phyloP scores from a whole-genome alignment of 2,888 invertebrate species.

The Pocota personata region DNA sequence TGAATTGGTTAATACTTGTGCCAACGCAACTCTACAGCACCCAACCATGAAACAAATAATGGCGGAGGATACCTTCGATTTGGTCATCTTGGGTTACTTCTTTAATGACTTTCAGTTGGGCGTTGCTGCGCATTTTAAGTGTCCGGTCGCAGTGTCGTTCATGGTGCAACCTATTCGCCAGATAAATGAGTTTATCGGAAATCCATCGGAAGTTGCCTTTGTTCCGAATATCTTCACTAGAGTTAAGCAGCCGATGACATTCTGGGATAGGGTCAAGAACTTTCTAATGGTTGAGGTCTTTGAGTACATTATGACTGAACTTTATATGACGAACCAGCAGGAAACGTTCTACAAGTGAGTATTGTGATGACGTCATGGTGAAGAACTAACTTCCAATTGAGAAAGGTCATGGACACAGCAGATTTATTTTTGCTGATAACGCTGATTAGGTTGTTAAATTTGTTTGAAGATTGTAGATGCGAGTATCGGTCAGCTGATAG shows the following conservation, averaged over 20 bases:
- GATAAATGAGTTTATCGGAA: constrained; percentile 76
- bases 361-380: not conserved
- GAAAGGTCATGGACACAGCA: not conserved
- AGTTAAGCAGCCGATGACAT: not conserved
- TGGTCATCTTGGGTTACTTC: constrained; percentile 78
- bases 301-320: not conserved
- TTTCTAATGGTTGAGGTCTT: constrained; percentile 19
- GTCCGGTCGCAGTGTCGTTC: constrained; percentile 78
- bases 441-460: not conserved
- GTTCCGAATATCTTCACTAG: constrained; percentile 76
- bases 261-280: constrained; percentile 39
- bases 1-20: constrained; percentile 33
- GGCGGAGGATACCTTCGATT: constrained; percentile 76
- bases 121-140: constrained; percentile 78
- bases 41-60: constrained; percentile 74
- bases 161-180: constrained; percentile 74
- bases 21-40: constrained; percentile 74
- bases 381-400: not conserved
- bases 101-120: constrained; percentile 79
- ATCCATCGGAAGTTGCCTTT: constrained; percentile 77
- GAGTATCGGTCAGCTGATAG: not conserved
- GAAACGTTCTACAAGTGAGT: constrained; percentile 49
- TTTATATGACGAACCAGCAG: not conserved
- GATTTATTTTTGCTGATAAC: not conserved
- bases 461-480: not conserved